phyloP scores from a whole-genome alignment of 1,140 invertebrate species.

The Philopotamus ludificatus region DNA sequence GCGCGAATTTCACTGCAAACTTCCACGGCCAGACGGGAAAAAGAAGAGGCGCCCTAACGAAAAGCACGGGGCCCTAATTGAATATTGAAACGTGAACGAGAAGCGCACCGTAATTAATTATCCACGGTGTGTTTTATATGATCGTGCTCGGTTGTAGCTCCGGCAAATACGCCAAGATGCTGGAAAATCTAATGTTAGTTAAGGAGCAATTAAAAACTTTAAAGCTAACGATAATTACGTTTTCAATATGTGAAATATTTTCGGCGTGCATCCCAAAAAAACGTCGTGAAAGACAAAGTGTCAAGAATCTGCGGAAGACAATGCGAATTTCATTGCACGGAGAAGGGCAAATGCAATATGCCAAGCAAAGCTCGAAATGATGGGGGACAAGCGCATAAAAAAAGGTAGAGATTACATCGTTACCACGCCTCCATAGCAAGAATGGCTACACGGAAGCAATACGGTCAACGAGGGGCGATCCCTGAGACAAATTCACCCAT shows the following conservation, averaged over 20 bases:
- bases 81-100: conserved; percentile 13
- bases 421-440: background rate
- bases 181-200: too few species aligned
- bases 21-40: conserved; percentile 1
- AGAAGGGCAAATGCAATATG: conserved; percentile 17
- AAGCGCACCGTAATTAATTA: background rate
- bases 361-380: conserved; percentile 5
- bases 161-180: too few species aligned
- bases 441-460: background rate
- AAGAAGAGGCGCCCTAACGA: conserved; percentile 5
- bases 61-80: conserved; percentile 5
- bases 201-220: background rate
- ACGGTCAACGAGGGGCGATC: conserved; percentile 5
- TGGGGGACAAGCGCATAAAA: conserved; percentile 1
- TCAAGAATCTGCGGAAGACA: conserved; percentile 6
- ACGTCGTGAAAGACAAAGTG: too few species aligned
- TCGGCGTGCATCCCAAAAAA: background rate
- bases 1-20: conserved; percentile 1
- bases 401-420: conserved; percentile 19
- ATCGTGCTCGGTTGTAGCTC: too few species aligned
- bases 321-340: conserved; percentile 20
- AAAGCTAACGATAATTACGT: background rate
- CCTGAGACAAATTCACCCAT: too few species aligned
- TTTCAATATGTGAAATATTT: background rate
- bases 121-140: background rate